Evolutionary conservation across 2,888 invertebrate genomes (phyloP).

Genomic region (Nebria brevicollis): DNA sequence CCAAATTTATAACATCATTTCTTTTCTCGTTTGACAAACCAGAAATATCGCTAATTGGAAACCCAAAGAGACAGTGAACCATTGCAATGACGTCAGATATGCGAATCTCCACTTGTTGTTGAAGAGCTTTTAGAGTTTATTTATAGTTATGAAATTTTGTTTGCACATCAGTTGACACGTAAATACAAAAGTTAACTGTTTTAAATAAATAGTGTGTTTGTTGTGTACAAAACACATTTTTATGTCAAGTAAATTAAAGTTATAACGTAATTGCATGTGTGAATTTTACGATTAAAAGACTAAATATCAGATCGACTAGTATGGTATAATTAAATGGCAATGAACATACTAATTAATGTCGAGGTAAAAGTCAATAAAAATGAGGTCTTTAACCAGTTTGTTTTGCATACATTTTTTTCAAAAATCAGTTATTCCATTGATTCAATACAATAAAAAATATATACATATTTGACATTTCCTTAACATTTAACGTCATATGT

Average conservation of each 20-base stretch:
- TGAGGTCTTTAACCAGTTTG: conserved; percentile 15
- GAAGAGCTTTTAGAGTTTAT: background rate
- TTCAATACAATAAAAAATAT: background rate
- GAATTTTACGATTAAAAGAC: background rate
- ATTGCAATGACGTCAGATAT: conserved; percentile 25
- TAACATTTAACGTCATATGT: background rate
- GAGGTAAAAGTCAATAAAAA: conserved; percentile 34
- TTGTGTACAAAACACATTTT: background rate
- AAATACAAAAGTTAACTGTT: background rate
- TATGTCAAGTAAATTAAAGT: background rate
- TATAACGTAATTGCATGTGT: background rate
- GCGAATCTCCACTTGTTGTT: background rate
- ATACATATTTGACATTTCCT: background rate
- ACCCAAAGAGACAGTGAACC: conserved; percentile 13
- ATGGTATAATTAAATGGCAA: conserved; percentile 15
- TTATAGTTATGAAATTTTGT: background rate
- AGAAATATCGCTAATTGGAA: conserved; percentile 32
- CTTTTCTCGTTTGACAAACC: conserved; percentile 26
- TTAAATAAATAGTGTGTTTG: conserved; percentile 11
- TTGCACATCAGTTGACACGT: background rate
- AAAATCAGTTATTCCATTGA: background rate
- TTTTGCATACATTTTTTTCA: background rate
- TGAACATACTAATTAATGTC: conserved; percentile 30
- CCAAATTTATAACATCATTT: conserved; percentile 13
- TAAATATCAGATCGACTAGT: background rate